phyloP scores from a whole-genome alignment of 2,797 vertebrate genomes.

The Xenopus petersii region DNA sequence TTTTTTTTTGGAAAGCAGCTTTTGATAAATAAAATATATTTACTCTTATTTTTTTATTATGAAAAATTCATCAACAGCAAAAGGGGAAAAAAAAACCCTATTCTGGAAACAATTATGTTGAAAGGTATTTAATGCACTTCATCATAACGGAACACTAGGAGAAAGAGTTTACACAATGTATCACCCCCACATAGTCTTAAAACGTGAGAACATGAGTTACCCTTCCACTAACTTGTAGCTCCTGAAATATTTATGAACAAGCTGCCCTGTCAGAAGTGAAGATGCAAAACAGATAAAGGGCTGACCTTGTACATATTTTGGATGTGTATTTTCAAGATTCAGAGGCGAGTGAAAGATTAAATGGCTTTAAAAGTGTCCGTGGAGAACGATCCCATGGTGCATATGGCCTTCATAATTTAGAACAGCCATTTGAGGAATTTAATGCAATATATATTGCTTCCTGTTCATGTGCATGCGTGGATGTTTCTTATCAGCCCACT shows the following conservation, averaged over 20 bases:
- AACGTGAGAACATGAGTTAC: conserved; percentile 16
- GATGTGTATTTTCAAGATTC: conserved; percentile 6
- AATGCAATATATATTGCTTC: conserved; percentile 24
- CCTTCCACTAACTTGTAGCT: not conserved
- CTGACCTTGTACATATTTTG: conserved; percentile 5
- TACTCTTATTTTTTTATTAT: conserved; percentile 20
- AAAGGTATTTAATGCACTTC: conserved; percentile 20
- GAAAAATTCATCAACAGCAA: conserved; percentile 9
- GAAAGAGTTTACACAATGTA: conserved; percentile 10
- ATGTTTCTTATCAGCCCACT: conserved; percentile 3
- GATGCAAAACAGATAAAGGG: conserved; percentile 27
- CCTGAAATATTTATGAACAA: conserved; percentile 19
- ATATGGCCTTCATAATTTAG: conserved; percentile 8
- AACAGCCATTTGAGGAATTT: conserved; percentile 17
- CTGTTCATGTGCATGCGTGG: conserved; percentile 11
- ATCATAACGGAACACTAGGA: conserved; percentile 10
- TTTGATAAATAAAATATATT: conserved; percentile 13
- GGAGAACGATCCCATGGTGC: conserved; percentile 8
- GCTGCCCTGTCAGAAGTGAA: conserved; percentile 14
- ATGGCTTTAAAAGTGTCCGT: conserved; percentile 10
- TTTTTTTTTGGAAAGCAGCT: not conserved
- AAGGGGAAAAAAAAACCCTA: not conserved
- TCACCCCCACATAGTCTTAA: conserved; percentile 17
- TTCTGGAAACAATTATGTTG: conserved; percentile 37
- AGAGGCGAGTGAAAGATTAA: conserved; percentile 22